Base-by-base conservation (phyloP, 2,888 invertebrate species). In the Galeopsomyia nigrocyanea region DNA sequence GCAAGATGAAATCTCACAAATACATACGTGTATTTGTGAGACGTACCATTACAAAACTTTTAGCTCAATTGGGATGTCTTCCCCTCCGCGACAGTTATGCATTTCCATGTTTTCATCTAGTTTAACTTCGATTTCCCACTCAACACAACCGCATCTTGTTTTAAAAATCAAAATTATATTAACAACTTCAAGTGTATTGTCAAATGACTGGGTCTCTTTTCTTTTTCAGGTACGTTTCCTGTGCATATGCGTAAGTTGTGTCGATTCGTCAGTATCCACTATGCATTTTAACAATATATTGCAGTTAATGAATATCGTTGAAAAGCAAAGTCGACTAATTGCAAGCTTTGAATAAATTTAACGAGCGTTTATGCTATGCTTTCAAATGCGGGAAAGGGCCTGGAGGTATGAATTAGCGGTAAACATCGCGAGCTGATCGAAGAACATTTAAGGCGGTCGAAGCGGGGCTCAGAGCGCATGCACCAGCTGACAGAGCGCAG, bases 401-500 rank as follows among this genome's bases (percentile, higher is more conserved):
- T n/a, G n/a, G n/a, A n/a, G n/a, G n/a, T n/a, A n/a, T n/a, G n/a
- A n/a, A n/a, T n/a, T n/a, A n/a, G n/a, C n/a, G n/a, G n/a, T n/a
- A n/a, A n/a, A n/a, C n/a, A n/a, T n/a, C n/a, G n/a, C 26, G 26
- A 26, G 26, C 5, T 5, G 26, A 26, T 26, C 26, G 5, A 26
- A 26, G 26, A 26, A 26, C n/a, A n/a, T n/a, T n/a, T n/a, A 26
- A 26, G 26, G 26, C 26, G 26, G 26, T 2, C 2, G 26, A 73
- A 78, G 58, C 76, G 72, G 51, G 71, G 73, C 22, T 65, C 70
- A 71, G 39, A 46, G 82, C 81, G 81, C 82, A 81, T 80, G 81
- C 76, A 67, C 79, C 71, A 60, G 73, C 26, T 75, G 58, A 3
- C 7, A 39, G 10, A 39, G 39, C 65, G 63, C 50, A 56, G 56